phyloP scores from a whole-genome alignment of 2,888 invertebrate genomes.

The Lasioglossum oenotherae region DNA sequence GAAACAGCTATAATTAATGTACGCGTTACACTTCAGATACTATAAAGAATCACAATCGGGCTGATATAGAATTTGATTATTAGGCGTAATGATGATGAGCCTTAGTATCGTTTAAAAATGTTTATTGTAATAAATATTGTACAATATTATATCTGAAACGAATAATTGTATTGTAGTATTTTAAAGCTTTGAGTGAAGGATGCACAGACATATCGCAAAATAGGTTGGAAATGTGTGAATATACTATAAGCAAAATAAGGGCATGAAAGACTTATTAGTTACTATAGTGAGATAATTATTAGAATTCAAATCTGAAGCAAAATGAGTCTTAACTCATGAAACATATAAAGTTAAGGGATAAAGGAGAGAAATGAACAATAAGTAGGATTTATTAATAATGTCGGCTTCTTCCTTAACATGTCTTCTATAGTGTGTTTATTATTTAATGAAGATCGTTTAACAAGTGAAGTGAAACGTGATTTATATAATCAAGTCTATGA shows the following conservation, averaged over 20 bases:
- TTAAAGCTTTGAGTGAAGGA: constrained; percentile 68
- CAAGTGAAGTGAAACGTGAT: constrained; percentile 74
- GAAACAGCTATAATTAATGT: constrained; percentile 65
- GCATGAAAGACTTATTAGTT: constrained; percentile 61
- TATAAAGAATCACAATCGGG: constrained; percentile 57
- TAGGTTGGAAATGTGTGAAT: constrained; percentile 68
- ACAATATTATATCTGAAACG: constrained; percentile 72
- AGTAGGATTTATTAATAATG: constrained; percentile 73
- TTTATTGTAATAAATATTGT: constrained; percentile 76
- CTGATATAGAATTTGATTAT: constrained; percentile 60
- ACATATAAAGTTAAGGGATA: constrained; percentile 52
- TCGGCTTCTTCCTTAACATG: constrained; percentile 79
- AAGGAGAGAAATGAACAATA: constrained; percentile 61
- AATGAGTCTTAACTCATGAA: constrained; percentile 56
- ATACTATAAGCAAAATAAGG: constrained; percentile 64
- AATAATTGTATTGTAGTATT: constrained; percentile 75
- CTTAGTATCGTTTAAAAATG: constrained; percentile 71
- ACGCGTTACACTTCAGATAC: constrained; percentile 71
- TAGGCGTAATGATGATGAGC: constrained; percentile 64
- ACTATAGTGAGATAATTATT: constrained; percentile 61
- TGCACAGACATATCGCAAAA: constrained; percentile 73
- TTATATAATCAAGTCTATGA: constrained; percentile 69
- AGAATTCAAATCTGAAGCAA: constrained; percentile 63
- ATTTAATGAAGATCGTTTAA: constrained; percentile 78
- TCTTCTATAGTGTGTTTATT: constrained; percentile 80